A percentile compares a stretch with the other conserved stretches of the same genome.
phyloP scores from a whole-genome alignment of 2,113 vertebrate species.

The Brachionichthys hirsutus region DNA sequence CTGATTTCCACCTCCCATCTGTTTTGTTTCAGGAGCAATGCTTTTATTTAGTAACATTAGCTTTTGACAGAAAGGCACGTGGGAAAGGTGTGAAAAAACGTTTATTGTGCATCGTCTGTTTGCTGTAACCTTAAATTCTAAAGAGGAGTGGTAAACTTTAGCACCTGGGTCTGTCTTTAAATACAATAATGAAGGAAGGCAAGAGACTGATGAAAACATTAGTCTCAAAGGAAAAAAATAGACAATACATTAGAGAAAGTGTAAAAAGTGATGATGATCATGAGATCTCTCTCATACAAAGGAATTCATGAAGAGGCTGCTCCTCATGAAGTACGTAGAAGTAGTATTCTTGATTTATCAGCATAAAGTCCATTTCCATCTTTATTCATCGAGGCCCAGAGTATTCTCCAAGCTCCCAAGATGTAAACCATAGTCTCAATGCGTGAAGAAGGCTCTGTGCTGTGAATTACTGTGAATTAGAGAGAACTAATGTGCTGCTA shows the following conservation, averaged over 20 bases:
- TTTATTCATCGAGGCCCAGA: constrained; percentile 19
- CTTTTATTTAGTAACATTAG: constrained; percentile 19
- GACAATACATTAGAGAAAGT: too few relatives aligned
- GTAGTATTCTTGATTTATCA: constrained; percentile 15
- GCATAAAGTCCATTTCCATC: constrained; percentile 1
- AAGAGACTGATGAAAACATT: too few relatives aligned
- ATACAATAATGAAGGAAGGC: too few relatives aligned
- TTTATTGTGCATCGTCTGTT: too few relatives aligned
- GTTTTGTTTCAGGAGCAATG: constrained; percentile 40
- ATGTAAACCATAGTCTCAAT: constrained; percentile 4
- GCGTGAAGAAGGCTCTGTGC: constrained; percentile 10
- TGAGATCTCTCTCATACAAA: neutral
- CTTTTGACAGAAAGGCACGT: neutral
- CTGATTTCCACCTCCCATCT: constrained; percentile 14
- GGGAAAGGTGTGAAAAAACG: neutral
- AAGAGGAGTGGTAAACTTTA: too few relatives aligned
- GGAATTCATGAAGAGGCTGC: too few relatives aligned
- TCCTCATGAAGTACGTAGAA: constrained; percentile 37
- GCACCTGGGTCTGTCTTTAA: too few relatives aligned
- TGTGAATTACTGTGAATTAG: constrained; percentile 46
- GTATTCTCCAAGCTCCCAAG: constrained; percentile 28
- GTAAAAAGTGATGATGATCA: neutral
- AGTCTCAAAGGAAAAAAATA: too few relatives aligned
- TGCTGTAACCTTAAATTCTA: too few relatives aligned
- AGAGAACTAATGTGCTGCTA: constrained; percentile 45